Evolutionary conservation across 2,888 invertebrate genomes (phyloP).

Genomic region (Empis stercorea): DNA sequence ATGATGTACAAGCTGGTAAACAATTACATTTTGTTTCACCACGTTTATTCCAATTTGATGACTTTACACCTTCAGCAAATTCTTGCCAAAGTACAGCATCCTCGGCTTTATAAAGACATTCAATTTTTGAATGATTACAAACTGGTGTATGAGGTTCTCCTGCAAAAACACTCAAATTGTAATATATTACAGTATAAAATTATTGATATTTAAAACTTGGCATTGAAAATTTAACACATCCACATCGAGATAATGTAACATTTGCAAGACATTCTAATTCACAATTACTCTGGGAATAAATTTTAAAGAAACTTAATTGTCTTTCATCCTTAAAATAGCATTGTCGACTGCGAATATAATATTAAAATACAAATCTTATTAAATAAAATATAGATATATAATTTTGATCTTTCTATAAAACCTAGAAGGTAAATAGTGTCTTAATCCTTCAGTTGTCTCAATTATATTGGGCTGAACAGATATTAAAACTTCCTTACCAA

Average conservation of each 20-base stretch:
- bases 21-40: constrained; percentile 30
- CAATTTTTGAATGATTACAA: constrained; percentile 29
- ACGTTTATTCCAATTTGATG: constrained; percentile 24
- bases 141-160: constrained; percentile 28
- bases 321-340: constrained; percentile 55
- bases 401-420: constrained; percentile 22
- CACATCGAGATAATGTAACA: constrained; percentile 47
- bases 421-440: constrained; percentile 41
- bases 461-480: constrained; percentile 61
- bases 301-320: constrained; percentile 47
- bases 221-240: constrained; percentile 59
- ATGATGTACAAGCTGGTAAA: constrained; percentile 30
- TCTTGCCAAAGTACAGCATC: constrained; percentile 28
- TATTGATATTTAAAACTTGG: constrained; percentile 29
- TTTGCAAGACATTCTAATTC: constrained; percentile 58
- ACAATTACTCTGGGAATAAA: constrained; percentile 60
- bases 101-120: constrained; percentile 31
- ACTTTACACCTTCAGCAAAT: constrained; percentile 28
- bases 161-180: constrained; percentile 8
- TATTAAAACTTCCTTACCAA: constrained; percentile 54
- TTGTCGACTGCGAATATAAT: constrained; percentile 38
- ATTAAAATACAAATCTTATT: constrained; percentile 7
- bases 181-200: too few species aligned
- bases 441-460: constrained; percentile 51
- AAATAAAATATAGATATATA: not conserved